Evolutionary conservation across 2,797 vertebrate genomes (phyloP).

Genomic region (Manis crassicaudata): DNA sequence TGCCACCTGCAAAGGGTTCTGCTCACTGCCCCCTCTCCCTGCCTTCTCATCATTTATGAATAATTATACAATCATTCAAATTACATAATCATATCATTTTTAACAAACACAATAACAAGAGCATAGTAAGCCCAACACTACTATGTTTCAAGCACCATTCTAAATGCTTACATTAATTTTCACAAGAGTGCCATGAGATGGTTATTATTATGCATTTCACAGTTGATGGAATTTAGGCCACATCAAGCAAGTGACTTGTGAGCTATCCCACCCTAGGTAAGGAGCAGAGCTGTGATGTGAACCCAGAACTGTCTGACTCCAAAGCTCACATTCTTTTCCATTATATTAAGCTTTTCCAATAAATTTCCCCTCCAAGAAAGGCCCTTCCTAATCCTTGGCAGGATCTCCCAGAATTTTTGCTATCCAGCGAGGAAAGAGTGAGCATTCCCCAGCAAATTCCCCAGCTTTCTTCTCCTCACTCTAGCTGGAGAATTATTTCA

Average conservation of each 20-base stretch:
- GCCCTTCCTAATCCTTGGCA: neutral
- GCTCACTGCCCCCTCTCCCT: neutral
- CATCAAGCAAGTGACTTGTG: neutral
- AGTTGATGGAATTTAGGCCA: constrained; percentile 4
- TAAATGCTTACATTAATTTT: neutral
- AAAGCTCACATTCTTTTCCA: constrained; percentile 28
- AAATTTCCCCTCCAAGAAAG: neutral
- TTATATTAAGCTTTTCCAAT: constrained; percentile 43
- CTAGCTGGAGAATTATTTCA: constrained; percentile 18
- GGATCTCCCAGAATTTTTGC: constrained; percentile 30
- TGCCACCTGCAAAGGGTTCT: neutral
- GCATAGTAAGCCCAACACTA: neutral
- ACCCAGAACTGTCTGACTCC: neutral
- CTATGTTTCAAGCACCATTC: neutral
- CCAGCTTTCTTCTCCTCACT: constrained; percentile 38
- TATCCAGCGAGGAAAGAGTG: neutral
- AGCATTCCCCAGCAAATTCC: neutral
- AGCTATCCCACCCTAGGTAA: neutral
- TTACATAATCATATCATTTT: neutral
- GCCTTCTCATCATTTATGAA: neutral
- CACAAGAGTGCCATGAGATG: neutral
- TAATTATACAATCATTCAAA: neutral
- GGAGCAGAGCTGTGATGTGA: constrained; percentile 44
- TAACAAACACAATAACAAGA: neutral
- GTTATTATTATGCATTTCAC: neutral